Base-by-base conservation (phyloP, 2,113 vertebrate species). In the Grantiella picta region DNA sequence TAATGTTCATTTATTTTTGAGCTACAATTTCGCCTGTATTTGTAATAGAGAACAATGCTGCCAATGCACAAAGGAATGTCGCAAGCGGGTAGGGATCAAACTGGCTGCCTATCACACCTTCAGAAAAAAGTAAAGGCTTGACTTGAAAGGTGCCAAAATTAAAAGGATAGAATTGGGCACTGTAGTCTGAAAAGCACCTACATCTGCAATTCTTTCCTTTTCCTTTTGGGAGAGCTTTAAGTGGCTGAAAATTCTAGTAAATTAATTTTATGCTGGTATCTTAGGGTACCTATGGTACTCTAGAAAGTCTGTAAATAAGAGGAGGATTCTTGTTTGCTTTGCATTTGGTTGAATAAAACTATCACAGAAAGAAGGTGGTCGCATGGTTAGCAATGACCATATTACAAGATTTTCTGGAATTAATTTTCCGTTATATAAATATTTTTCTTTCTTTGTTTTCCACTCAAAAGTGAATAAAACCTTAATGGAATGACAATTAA, bases 1-100 rank as follows among this genome's bases (percentile, higher is more conserved):
- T 63, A 60, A 57, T 36, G 69, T 56, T 93, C 42, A 84, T 95
- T 92, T 96, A 92, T 90, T 95, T 95, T 89, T 77, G 80, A 96
- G 86, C 73, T 84, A 29, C 88, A 76, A 69, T 95, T 95, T 79
- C 5, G 1, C 68, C 88, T 65, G 44, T 94, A 77, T 90, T 94
- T 95, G 73, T 52, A 76, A 70, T 29, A 16, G 68, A 82, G 91
- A 95, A 85, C 79, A 95, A 86, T 84, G 21, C 65, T 71, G 63
- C 0, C 0, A 89, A 35, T 50, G 77, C 91, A 90, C 80, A 88
- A 96, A 95, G 88, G 83, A 72, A 56, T 44, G 68, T 82, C 16
- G 14, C 38, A 28, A 76, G 71, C 5, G 0, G 54, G 66, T 3
- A 36, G 47, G 75, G 94, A 96, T 94, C 85, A 77, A 90, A 91